Evolutionary conservation across 2,113 vertebrate species (phyloP), one percentile per base, ranked within the genome.

Genomic region (Podiceps cristatus): DNA sequence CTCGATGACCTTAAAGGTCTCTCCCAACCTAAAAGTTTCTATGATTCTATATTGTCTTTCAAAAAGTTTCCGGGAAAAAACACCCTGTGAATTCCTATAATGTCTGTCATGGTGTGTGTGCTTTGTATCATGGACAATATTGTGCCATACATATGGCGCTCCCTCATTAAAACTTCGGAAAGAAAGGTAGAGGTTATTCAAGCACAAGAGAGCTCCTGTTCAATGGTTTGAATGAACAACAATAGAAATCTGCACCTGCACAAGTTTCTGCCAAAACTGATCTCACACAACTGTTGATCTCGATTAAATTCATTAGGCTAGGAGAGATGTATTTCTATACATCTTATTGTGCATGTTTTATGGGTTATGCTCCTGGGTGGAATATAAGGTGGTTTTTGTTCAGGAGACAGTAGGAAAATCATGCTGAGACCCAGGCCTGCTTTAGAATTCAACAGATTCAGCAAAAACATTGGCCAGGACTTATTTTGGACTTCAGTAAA

Each of bases 391-490:
- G 56, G 40, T 75, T 96, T 97, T 95, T 95, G 81, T 95, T 86
- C 78, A 88, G 82, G 63, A 97, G 94, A 97, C 88, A 93, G 92
- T 90, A 91, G 79, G 72, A 96, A 98, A 98, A 89, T 95, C 89
- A 95, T 85, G 78, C 66, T 95, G 92, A 96, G 96, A 95, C 89
- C 62, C 78, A 96, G 89, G 76, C 64, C 52, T 97, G 90, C 68
- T 97, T 98, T 97, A 93, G 82, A 93, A 86, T 96, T 97, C 93
- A 97, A 93, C 87, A 92, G 69, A 96, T 94, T 97, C 88, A 97
- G 93, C 96, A 97, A 91, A 98, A 96, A 71, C 19, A 55, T 90
- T 90, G 94, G 93, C 94, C 76, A 96, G 91, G 52, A 96, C 86
- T 96, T 97, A 91, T 95, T 97, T 82, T 92, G 87, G 89, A 95